Evolutionary conservation across 2,113 vertebrate species (phyloP), one percentile per base, ranked within the genome.

Genomic region (Salminus brasiliensis): DNA sequence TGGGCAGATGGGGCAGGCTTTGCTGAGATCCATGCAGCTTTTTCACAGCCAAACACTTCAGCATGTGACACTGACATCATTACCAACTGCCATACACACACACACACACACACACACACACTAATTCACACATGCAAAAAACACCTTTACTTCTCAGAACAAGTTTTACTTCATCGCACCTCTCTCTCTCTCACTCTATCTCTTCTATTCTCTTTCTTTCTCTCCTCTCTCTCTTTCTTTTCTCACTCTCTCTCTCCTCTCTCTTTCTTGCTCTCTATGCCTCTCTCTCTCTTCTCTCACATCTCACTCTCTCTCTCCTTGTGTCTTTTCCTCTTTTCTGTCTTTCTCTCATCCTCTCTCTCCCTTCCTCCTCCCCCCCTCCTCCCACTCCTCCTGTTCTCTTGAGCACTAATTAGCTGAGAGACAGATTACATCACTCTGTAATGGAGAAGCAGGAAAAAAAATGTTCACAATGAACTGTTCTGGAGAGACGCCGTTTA

Each of bases 61-160:
- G 43, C 30, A 49, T 65, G 74, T 81, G 85, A 87, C 84, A 81
- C 63, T 41, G 47, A 57, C 74, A 67, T 34, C 16, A 4, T 57
- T 67, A 34, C 34, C 63, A 55, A 76, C 32, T 77, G 43, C 30
- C 74, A 15, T 43, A 52, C 43, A 52, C 43, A 66, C 78, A 69
- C 70, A 75, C 68, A 36, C 59, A 21, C 47, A 43, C 79, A 41
- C 59, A 59, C 63, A 53, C 55, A 36, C 52, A 59, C 39, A 52
- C 76, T 60, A 41, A n/a, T 21, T 39, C 60, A 23, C 60, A 2
- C 45, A 62, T 36, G 43, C 25, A 16, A 29, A 70, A 59, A 32
- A 39, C 69, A 63, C 69, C 30, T 65, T 65, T 25, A 39, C 59
- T 79, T 72, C 25, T 49, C 2, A 49, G 47, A 49, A 49, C 13